These are phyloP conservation scores for Vanacampus margaritifer DNA, from an alignment of 2,113 vertebrate genomes.

Conservation along the genomic window DNA sequence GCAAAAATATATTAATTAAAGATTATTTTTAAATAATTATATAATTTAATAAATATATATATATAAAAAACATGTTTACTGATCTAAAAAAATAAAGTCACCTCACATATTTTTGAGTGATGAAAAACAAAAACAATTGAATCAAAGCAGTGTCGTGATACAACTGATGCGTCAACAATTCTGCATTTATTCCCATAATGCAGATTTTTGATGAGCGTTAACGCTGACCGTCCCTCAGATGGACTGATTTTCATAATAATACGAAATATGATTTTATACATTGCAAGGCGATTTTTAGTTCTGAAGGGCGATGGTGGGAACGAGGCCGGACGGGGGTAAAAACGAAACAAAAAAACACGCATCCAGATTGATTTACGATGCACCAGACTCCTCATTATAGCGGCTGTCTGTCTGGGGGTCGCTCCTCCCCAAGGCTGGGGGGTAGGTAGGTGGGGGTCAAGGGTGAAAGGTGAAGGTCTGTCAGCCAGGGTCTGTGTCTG, in stretches of 20 bases:
- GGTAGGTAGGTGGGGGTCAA: slow-evolving; percentile 6
- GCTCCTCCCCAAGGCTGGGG: slow-evolving; percentile 6
- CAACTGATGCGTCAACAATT: no score
- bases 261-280: background rate
- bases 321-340: background rate
- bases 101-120: no score
- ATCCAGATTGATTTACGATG: slow-evolving; percentile 12
- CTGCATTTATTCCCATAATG: no score
- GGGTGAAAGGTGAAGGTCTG: slow-evolving; percentile 26
- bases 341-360: slow-evolving; percentile 1
- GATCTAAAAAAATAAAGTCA: no score
- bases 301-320: background rate
- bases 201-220: no score
- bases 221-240: no score
- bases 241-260: background rate
- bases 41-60: no score
- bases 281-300: background rate
- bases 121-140: no score
- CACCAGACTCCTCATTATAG: slow-evolving; percentile 16
- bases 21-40: no score
- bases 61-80: no score
- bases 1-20: no score
- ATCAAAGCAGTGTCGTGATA: no score
- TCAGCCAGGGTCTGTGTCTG: slow-evolving; percentile 16
- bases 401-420: slow-evolving; percentile 8